Percentiles rank a stretch among this genome's conserved stretches.
Evolutionary conservation across 2,113 vertebrate species (phyloP).

Genomic region (Sylvietta virens): DNA sequence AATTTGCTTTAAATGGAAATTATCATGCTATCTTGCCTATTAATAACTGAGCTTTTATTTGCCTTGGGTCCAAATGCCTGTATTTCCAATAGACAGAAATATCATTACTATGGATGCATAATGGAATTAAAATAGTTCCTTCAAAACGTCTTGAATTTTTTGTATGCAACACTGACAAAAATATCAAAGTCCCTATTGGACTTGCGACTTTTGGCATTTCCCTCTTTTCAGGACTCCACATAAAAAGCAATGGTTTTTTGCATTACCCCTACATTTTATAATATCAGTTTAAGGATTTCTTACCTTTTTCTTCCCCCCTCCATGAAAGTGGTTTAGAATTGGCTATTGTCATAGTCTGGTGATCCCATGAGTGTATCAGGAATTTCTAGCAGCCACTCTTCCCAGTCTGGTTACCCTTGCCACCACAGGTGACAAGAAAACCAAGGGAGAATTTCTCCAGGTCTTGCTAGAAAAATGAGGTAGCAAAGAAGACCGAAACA

Average conservation of each 20-base stretch:
- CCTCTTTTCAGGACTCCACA: not conserved
- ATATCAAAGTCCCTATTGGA: not conserved
- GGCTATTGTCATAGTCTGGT: not conserved
- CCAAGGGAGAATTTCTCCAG: not conserved
- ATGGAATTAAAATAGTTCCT: not conserved
- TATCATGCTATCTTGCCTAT: not conserved
- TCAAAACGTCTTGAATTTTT: not conserved
- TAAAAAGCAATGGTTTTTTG: not conserved
- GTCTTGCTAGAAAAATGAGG: not conserved
- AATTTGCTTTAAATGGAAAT: not conserved
- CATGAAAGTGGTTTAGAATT: not conserved
- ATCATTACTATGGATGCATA: not conserved
- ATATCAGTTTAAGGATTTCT: not conserved
- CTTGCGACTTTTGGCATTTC: not conserved
- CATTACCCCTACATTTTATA: not conserved
- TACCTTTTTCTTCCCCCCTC: rapidly evolving
- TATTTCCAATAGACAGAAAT: not conserved
- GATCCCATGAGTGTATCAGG: not conserved
- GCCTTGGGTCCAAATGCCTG: rapidly evolving
- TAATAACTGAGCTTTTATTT: not conserved
- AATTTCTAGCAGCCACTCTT: not conserved
- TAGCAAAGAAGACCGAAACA: not conserved
- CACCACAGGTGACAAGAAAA: not conserved
- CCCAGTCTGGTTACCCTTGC: not conserved
- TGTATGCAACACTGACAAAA: not conserved